These are phyloP conservation scores for Leucophora obtusa DNA, from an alignment of 2,888 invertebrate species.

Conservation along the genomic window DNA sequence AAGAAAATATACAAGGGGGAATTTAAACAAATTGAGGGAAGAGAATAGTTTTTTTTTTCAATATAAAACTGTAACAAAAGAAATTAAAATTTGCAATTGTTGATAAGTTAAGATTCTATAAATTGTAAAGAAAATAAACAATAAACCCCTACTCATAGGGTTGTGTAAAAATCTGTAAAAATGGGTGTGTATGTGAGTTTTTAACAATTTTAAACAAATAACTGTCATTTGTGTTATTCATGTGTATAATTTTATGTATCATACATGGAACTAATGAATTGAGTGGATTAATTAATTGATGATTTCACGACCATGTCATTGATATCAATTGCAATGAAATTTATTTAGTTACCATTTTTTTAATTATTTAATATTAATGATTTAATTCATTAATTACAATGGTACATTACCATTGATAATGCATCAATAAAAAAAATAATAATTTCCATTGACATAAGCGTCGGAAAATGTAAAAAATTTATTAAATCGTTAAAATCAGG, in stretches of 20 bases:
- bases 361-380: no score
- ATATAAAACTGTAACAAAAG: neutral
- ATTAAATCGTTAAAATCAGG: no score
- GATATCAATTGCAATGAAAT: no score
- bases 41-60: neutral
- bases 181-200: neutral
- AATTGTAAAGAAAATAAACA: neutral
- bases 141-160: neutral
- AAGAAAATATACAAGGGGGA: neutral
- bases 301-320: no score
- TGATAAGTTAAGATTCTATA: neutral
- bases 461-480: no score
- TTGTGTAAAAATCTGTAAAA: neutral
- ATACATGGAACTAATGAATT: no score
- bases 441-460: no score
- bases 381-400: no score
- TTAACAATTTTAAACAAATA: slow-evolving; percentile 7
- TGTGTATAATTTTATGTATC: slow-evolving; percentile 34
- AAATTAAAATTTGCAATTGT: slow-evolving; percentile 1
- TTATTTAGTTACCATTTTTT: no score
- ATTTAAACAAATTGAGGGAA: neutral
- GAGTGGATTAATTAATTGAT: no score
- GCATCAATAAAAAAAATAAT: no score
- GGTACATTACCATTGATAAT: no score
- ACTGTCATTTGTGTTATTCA: slow-evolving; percentile 23